Evolutionary conservation across 1,140 invertebrate species (phyloP).

Genomic region (Drosophila nikananu): DNA sequence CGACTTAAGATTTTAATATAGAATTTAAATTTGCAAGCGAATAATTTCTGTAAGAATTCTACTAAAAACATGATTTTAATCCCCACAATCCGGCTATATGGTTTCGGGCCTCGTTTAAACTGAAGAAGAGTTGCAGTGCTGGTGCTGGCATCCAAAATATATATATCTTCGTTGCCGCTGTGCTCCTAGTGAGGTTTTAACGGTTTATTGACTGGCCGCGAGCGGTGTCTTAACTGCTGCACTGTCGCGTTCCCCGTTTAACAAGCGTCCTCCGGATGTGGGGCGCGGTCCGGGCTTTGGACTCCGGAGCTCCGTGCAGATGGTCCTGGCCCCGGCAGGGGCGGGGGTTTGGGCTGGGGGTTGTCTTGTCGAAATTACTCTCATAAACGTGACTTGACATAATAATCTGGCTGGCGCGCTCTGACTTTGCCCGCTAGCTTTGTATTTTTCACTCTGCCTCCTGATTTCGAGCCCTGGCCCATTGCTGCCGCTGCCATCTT

Average conservation of each 20-base stretch:
- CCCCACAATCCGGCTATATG: background rate
- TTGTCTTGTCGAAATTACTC: conserved; percentile 81
- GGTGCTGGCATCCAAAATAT: conserved; percentile 33
- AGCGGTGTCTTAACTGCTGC: conserved; percentile 77
- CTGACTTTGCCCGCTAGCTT: conserved; percentile 63
- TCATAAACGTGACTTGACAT: conserved; percentile 85
- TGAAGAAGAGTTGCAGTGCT: conserved; percentile 1
- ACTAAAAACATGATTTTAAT: background rate
- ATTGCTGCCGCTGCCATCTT: conserved; percentile 17
- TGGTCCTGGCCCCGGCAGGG: conserved; percentile 10
- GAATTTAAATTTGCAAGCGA: background rate
- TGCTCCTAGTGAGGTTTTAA: conserved; percentile 68
- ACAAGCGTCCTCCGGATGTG: conserved; percentile 62
- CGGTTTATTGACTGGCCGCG: conserved; percentile 80
- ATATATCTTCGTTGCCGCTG: conserved; percentile 18
- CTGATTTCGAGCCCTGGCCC: conserved; percentile 37
- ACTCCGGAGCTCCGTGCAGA: conserved; percentile 17
- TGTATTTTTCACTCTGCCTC: conserved; percentile 63
- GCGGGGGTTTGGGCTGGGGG: conserved; percentile 50
- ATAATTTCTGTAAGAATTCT: background rate
- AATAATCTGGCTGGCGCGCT: conserved; percentile 78
- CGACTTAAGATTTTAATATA: background rate
- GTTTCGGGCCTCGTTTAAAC: conserved; percentile 3
- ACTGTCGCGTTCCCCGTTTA: conserved; percentile 63
- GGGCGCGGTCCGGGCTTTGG: conserved; percentile 5